Evolutionary conservation across 1,140 invertebrate genomes (phyloP).

Genomic region (Oedothorax gibbosus): DNA sequence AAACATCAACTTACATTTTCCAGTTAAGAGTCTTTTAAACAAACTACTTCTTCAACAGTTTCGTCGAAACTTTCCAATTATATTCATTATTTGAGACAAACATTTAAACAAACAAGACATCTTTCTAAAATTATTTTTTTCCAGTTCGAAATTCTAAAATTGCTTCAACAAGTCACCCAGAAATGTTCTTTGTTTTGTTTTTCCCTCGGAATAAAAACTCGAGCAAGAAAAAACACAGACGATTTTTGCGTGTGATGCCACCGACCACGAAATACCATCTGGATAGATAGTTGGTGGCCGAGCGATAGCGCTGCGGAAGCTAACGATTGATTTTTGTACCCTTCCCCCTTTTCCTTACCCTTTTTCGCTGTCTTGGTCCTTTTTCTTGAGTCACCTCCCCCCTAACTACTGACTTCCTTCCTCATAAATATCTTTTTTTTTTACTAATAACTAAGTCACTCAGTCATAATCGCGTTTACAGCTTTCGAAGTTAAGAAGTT

Average conservation of each 20-base stretch:
- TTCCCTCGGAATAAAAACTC: neutral
- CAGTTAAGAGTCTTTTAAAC: too few species aligned
- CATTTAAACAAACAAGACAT: too few species aligned
- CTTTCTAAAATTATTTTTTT: too few species aligned
- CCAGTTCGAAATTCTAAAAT: too few species aligned
- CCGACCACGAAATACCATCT: conserved; percentile 27
- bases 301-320: conserved; percentile 32
- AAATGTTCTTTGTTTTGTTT: conserved; percentile 21
- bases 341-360: neutral
- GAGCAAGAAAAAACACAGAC: conserved; percentile 8
- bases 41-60: too few species aligned
- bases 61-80: too few species aligned
- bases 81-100: too few species aligned
- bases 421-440: too few species aligned
- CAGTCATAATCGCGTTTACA: conserved; percentile 11
- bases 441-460: neutral
- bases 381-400: neutral
- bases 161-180: neutral
- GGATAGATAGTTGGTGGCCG: conserved; percentile 18
- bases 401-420: too few species aligned
- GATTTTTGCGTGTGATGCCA: conserved; percentile 27
- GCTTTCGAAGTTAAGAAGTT: neutral
- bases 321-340: conserved; percentile 35
- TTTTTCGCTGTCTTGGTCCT: neutral
- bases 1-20: too few species aligned